Conservation (phyloP, 2,797 vertebrate species). For the Spheniscus humboldti region DNA sequence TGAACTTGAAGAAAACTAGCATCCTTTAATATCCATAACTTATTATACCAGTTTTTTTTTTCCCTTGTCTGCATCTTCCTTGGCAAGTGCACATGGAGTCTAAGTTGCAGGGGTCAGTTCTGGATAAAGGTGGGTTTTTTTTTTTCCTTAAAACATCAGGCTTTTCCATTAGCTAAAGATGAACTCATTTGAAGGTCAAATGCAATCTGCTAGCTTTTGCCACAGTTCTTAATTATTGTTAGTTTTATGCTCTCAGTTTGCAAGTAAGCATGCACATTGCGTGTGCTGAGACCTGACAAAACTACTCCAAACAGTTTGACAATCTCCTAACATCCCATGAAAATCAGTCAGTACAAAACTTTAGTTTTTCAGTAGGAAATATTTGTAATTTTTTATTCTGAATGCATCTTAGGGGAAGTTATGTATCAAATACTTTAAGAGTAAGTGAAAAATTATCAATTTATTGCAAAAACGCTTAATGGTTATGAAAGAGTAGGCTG, state of each 20-base stretch:
- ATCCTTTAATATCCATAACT: neutral
- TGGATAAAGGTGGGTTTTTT: neutral
- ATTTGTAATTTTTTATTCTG: neutral
- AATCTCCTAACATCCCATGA: neutral
- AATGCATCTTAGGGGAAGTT: neutral
- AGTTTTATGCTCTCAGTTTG: neutral
- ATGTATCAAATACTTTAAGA: neutral
- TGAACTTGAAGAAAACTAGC: neutral
- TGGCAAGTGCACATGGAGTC: neutral
- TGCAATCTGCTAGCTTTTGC: neutral
- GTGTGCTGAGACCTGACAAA: neutral
- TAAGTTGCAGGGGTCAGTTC: neutral
- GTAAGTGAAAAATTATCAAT: neutral
- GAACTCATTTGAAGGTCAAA: neutral
- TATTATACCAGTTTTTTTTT: neutral
- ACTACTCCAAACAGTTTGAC: neutral
- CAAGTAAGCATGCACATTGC: neutral
- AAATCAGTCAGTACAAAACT: neutral
- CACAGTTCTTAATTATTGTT: neutral
- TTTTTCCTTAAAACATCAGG: neutral
- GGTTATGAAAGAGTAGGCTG: neutral
- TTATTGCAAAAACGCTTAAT: neutral
- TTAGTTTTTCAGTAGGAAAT: neutral
- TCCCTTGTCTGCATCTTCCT: neutral
- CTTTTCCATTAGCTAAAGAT: neutral